Evolutionary conservation across 1,140 invertebrate species (phyloP).

Genomic region (Chironomus striatipennis): DNA sequence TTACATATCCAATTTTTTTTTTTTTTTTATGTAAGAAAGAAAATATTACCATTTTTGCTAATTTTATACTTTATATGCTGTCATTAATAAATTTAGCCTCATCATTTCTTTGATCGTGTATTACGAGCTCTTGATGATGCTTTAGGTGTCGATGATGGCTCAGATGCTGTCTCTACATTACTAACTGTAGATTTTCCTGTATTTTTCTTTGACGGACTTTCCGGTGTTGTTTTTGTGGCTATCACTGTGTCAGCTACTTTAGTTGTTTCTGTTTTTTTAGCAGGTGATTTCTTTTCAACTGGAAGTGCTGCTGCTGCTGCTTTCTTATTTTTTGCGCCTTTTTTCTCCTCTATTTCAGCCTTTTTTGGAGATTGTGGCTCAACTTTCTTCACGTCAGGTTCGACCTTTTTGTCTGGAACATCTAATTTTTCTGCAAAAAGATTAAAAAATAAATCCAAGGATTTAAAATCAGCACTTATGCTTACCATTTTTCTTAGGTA

Average conservation of each 20-base stretch:
- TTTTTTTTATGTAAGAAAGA: neutral
- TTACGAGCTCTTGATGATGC: neutral
- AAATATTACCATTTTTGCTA: neutral
- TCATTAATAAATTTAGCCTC: neutral
- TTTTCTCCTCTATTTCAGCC: neutral
- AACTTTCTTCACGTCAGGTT: neutral
- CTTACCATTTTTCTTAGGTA: constrained; percentile 20
- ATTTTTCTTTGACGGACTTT: too few species aligned
- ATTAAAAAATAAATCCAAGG: constrained; percentile 6
- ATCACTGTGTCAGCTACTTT: neutral
- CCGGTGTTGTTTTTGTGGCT: too few species aligned
- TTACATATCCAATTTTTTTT: neutral
- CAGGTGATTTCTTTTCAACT: neutral
- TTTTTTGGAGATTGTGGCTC: neutral
- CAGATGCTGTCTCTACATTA: neutral
- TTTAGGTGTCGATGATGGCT: neutral
- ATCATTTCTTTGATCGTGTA: constrained; percentile 17
- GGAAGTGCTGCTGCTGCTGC: neutral
- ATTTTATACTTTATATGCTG: neutral
- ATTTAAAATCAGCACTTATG: constrained; percentile 11
- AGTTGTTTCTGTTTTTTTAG: neutral
- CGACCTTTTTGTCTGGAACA: constrained; percentile 22
- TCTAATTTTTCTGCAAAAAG: constrained; percentile 26
- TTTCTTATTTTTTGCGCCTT: neutral
- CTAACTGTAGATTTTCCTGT: neutral